phyloP scores from a whole-genome alignment of 2,113 vertebrate genomes.

The rabbit (Oryctolagus cuniculus) region mOryCun1.1 NC_091442.1:65442501-65443000 shows the following conservation, averaged over 20 bases:
- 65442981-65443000: neutral
- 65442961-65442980: neutral
- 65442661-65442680: neutral
- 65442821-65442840: neutral
- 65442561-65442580: neutral
- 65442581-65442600: neutral
- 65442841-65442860: neutral
- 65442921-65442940: neutral
- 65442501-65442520: neutral
- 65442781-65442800: neutral
- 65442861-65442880: neutral
- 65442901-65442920: neutral
- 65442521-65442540: neutral
- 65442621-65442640: neutral
- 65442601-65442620: neutral
- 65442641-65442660: neutral
- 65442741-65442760: neutral
- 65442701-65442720: neutral
- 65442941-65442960: neutral
- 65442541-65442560: neutral
- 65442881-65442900: neutral
- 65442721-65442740: neutral
- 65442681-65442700: neutral
- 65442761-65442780: neutral
- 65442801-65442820: neutral